Evolutionary conservation across 2,113 vertebrate species (phyloP), one percentile per base, ranked within the genome.

Genomic region (Arenaria interpres): DNA sequence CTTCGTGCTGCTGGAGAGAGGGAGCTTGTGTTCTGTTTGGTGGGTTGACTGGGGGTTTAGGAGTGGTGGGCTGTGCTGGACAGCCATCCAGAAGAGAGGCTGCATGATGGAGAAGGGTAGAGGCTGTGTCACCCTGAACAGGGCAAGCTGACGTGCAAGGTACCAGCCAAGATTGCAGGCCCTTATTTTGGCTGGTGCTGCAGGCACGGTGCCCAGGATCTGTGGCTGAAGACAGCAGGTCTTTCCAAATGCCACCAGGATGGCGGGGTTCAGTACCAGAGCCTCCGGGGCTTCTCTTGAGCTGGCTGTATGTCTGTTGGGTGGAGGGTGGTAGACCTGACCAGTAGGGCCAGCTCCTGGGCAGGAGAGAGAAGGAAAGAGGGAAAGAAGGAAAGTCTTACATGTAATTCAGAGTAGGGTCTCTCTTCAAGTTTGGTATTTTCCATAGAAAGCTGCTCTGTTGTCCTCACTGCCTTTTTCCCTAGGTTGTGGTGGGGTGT

Each of bases 151-250:
- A 57, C 0, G 2, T 50, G 54, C 35, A 24, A 59, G 53, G 67
- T 25, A 11, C 10, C 24, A 45, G 2, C 12, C 21, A 24, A 37
- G 41, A 35, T 0, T 48, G 37, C 67, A 87, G 53, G 10, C 15
- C 35, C 8, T 8, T 62, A 0, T 64, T 41, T 24, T 37, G 57
- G 33, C 30, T 1, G 1, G 4, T 41, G 66, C 50, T 51, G 24
- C 19, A 37, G 66, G 54, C 39, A 27, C 1, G 3, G 25, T 53
- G 62, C 51, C 25, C 0, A 0, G 33, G 24, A 39, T 13, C 14
- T 50, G 35, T 0, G 0, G 32, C 43, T 68, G 17, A 21, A 45
- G 57, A 6, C 39, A 71, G 30, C 2, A 7, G 30, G 12, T 56
- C 39, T 68, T 69, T 19, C 30, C 46, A 9, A 37, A 30, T 2